Conservation (phyloP, 1,140 invertebrate genomes). For the Nymphalis io region DNA sequence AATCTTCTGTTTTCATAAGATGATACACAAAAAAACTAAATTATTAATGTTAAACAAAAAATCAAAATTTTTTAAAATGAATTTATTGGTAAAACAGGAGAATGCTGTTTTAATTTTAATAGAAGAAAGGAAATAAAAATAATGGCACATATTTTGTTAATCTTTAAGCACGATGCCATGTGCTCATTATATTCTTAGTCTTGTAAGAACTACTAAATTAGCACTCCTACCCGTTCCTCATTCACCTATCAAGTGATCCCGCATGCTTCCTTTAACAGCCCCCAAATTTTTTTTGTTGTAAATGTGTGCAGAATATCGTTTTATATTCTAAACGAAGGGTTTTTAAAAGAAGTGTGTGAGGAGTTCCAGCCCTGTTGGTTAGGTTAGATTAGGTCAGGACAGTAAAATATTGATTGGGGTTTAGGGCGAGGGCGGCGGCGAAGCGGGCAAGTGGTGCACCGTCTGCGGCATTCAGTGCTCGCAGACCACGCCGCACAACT, state of each 20-base stretch:
- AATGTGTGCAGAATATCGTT: constrained; percentile 78
- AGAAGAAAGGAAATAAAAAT: neutral
- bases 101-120: neutral
- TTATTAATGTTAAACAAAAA: neutral
- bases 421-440: constrained; percentile 75
- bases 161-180: constrained; percentile 12
- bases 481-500: constrained; percentile 78
- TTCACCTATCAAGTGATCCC: constrained; percentile 51
- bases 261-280: constrained; percentile 80
- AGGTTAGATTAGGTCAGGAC: constrained; percentile 13
- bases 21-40: neutral
- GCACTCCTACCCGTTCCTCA: constrained; percentile 43
- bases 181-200: constrained; percentile 17
- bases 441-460: constrained; percentile 74
- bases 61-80: neutral
- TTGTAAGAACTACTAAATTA: constrained; percentile 17
- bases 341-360: constrained; percentile 79
- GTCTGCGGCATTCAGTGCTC: constrained; percentile 80
- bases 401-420: constrained; percentile 76
- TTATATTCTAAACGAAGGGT: constrained; percentile 63
- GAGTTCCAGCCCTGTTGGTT: constrained; percentile 24
- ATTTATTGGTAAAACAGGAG: neutral
- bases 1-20: constrained; percentile 30
- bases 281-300: constrained; percentile 60
- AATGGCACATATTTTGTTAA: constrained; percentile 17